These are phyloP conservation scores for Listrodromus nycthemerus DNA, from an alignment of 2,888 invertebrate genomes.

Conservation along the genomic window DNA sequence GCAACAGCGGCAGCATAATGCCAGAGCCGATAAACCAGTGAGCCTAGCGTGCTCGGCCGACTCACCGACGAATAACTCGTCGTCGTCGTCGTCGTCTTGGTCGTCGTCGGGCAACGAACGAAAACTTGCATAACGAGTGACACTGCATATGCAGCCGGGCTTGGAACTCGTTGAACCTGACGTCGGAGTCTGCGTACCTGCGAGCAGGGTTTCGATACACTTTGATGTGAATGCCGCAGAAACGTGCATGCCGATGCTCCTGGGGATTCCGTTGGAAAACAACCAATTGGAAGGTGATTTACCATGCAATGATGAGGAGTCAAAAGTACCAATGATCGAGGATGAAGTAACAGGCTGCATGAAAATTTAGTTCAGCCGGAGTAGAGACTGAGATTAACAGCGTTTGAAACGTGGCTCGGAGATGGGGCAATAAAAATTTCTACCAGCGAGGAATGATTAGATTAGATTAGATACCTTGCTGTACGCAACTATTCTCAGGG, in stretches of 20 bases:
- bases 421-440: not conserved
- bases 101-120: slow-evolving; percentile 60
- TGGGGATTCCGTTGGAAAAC: not conserved
- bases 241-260: not conserved
- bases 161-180: slow-evolving; percentile 50
- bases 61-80: slow-evolving; percentile 58
- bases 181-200: slow-evolving; percentile 19
- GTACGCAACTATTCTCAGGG: not conserved
- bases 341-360: not conserved
- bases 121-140: slow-evolving; percentile 75
- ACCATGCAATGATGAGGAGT: not conserved
- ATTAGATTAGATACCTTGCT: not conserved
- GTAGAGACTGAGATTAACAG: not conserved
- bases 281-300: not conserved
- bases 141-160: slow-evolving; percentile 55
- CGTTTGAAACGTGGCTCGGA: not conserved
- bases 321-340: not conserved
- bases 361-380: not conserved
- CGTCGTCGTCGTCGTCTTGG: slow-evolving; percentile 28
- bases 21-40: slow-evolving; percentile 54
- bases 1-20: slow-evolving; percentile 38
- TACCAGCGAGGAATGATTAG: not conserved
- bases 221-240: not conserved
- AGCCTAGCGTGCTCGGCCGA: slow-evolving; percentile 56
- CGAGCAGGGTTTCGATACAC: not conserved